phyloP scores from a whole-genome alignment of 2,888 invertebrate species.

The Amiota mariae region DNA sequence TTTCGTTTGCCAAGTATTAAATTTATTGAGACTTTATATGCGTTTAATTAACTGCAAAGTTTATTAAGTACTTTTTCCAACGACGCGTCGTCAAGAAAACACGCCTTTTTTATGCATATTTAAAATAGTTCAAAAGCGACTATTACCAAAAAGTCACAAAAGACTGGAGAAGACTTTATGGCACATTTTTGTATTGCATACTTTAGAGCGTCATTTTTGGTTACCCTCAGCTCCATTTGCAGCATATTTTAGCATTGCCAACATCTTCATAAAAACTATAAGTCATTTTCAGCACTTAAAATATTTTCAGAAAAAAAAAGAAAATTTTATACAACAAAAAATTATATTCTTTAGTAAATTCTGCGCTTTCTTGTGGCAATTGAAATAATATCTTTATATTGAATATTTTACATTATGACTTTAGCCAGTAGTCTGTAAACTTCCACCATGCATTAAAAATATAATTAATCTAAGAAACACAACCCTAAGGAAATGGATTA shows the following conservation, averaged over 20 bases:
- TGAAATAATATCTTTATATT: too few species aligned
- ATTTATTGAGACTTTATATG: constrained; percentile 33
- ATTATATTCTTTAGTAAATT: too few species aligned
- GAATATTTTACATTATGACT: too few species aligned
- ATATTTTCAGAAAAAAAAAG: too few species aligned
- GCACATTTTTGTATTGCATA: background rate
- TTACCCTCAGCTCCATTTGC: background rate
- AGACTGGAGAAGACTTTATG: background rate
- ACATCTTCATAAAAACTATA: background rate
- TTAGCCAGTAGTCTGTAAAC: too few species aligned
- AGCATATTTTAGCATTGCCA: background rate
- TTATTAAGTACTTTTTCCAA: constrained; percentile 53
- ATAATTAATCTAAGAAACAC: too few species aligned
- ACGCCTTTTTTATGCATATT: constrained; percentile 9
- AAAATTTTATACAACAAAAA: too few species aligned
- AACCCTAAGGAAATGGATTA: too few species aligned
- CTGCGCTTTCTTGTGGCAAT: too few species aligned
- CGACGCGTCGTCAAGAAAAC: too few species aligned
- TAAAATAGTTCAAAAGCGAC: constrained; percentile 17
- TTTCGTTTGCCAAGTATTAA: background rate
- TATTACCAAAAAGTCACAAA: background rate
- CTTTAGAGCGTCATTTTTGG: too few species aligned
- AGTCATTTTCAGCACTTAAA: constrained; percentile 6
- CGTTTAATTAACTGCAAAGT: constrained; percentile 62
- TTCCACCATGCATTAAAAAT: too few species aligned